Evolutionary conservation across 2,797 vertebrate species (phyloP), one percentile per base, ranked within the genome.

Genomic region (Chloroceryle inda): DNA sequence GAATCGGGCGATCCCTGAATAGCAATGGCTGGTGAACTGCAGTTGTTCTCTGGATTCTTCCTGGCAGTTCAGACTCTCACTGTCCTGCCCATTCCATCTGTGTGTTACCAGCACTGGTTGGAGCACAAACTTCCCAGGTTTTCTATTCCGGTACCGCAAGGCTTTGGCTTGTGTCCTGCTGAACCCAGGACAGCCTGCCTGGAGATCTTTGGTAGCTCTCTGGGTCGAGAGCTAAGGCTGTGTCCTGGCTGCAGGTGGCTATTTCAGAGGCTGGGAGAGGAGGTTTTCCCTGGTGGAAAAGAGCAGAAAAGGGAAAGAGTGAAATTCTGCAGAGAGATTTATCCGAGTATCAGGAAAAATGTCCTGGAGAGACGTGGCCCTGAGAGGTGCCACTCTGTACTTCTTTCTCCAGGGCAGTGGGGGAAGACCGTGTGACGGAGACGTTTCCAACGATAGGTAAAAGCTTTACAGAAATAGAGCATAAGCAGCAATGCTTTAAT

Each of bases 101-200:
- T 27, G 0, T 11, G 31, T 44, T 40, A 3, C 3, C 38, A 11
- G 55, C 3, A 6, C 26, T 10, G 3, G 18, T 0, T 5, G 33
- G 47, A 35, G 20, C 5, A 21, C 27, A 10, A 40, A 6, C 21
- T 44, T 37, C 14, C 37, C 3, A 0, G 33, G 11, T 37, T 67
- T 35, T 40, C 66, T 42, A 3, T 47, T 49, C 3, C 23, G 74
- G 52, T 33, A 13, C 33, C 8, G 0, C 6, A 24, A 55, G 37
- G 6, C 42, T 24, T 49, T 78, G 71, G n/a, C 33, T 72, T 33
- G 22, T 64, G 62, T 47, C 63, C 42, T 66, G 42, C 10, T 45
- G n/a, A 18, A 24, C 15, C 22, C 63, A 64, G 40, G 62, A 44
- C 27, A 44, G 26, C n/a, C 69, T 47, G 27, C 50, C 49, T 66